Evolutionary conservation across 2,113 vertebrate species (phyloP).

Genomic region (Zosterops lateralis): DNA sequence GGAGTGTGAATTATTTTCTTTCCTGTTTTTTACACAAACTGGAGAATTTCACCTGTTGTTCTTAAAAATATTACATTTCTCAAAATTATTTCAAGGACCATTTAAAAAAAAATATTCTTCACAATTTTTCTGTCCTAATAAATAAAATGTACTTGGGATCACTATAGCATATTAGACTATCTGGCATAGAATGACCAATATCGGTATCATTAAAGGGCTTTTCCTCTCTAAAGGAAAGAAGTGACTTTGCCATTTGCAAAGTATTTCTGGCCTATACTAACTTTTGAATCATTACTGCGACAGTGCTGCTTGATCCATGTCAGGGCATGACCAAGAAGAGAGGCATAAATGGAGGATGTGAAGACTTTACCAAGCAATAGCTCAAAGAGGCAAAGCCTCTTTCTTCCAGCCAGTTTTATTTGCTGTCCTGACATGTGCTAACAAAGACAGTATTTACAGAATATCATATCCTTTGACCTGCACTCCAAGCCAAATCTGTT

Average conservation of each 20-base stretch:
- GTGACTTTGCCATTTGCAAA: background rate
- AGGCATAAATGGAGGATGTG: background rate
- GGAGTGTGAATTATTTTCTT: background rate
- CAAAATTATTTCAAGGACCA: background rate
- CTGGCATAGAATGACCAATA: background rate
- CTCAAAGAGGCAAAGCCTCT: background rate
- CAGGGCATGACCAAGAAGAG: background rate
- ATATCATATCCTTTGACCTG: background rate
- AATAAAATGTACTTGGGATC: background rate
- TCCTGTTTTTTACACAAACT: background rate
- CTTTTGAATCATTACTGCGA: background rate
- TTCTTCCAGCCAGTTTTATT: background rate
- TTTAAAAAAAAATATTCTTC: background rate
- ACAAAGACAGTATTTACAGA: background rate
- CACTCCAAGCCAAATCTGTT: background rate
- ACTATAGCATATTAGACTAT: background rate
- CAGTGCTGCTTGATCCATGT: background rate
- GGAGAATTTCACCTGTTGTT: background rate
- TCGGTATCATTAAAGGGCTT: background rate
- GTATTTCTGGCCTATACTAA: background rate
- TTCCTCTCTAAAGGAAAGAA: background rate
- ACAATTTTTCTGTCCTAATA: background rate
- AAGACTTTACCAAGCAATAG: background rate
- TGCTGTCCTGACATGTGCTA: background rate
- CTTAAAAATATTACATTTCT: background rate